These are phyloP conservation scores for Gerosis bhagava DNA, from an alignment of 2,888 invertebrate genomes.

Conservation along the genomic window DNA sequence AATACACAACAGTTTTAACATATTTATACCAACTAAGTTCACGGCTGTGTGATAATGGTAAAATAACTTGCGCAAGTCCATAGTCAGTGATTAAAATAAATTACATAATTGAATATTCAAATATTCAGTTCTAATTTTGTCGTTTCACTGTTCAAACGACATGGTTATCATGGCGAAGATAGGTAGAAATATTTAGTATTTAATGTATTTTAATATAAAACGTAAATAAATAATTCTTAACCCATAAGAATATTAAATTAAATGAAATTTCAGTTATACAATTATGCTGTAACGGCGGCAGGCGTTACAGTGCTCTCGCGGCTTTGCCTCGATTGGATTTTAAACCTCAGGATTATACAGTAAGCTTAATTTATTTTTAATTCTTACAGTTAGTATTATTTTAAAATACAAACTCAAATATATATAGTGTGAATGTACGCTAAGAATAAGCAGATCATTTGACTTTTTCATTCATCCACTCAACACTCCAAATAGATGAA, in stretches of 20 bases:
- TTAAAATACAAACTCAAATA: no score
- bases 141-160: slow-evolving; percentile 18
- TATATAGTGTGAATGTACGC: no score
- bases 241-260: not conserved
- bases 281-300: slow-evolving; percentile 27
- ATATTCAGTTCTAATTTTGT: slow-evolving; percentile 28
- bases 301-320: slow-evolving; percentile 33
- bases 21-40: not conserved
- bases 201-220: no score
- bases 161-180: not conserved
- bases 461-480: no score
- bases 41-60: slow-evolving; percentile 2
- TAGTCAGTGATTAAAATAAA: slow-evolving; percentile 22
- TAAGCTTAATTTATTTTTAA: slow-evolving; percentile 40
- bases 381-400: no score
- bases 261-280: slow-evolving; percentile 12
- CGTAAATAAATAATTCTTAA: no score
- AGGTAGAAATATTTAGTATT: not conserved
- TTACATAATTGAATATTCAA: slow-evolving; percentile 17
- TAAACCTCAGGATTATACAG: slow-evolving; percentile 53
- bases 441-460: no score
- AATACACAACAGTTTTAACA: no score
- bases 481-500: no score
- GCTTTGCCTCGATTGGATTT: slow-evolving; percentile 49
- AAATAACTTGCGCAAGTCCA: slow-evolving; percentile 32